Base-by-base conservation (phyloP, 2,888 invertebrate genomes). In the Agonopterix subpropinquella region DNA sequence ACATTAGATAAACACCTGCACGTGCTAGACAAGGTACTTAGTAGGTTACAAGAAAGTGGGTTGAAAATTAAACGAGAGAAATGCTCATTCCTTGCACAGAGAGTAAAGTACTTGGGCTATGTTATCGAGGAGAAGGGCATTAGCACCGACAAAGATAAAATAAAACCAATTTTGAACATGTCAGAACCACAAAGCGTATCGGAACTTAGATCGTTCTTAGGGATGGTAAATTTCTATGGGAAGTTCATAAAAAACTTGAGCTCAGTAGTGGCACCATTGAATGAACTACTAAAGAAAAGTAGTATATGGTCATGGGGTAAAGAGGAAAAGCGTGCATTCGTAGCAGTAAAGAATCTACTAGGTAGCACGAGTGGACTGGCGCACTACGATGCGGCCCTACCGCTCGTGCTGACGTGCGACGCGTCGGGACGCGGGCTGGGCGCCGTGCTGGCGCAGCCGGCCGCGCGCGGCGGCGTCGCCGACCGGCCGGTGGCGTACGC, bases 401-500 rank as follows among this genome's bases (percentile, higher is more conserved):
- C 41, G 3, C 4, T 37, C 4, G n/a, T 54, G 4, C 11, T 56
- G 28, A 49, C 54, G 13, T 45, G 44, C 11, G 51, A 51, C 18
- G 53, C 53, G 0, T 49, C 53, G 44, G 45, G 48, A 43, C 47
- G 11, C 47, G 55, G 55, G 1, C 11, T 52, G 10, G 53, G 51
- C 47, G 55, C 46, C 11, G 53, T 55, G 45, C 45, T 55, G 37
- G 41, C 55, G 45, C 52, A 51, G 47, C 43, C 45, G 37, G 42
- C 28, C 28, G 42, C 43, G 7, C 41, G 18, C 36, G 51, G 43
- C 44, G 50, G 50, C 8, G 18, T 18, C 18, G 18, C 11, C 11
- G 57, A 56, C 51, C 54, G 53, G 8, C 46, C 39, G 7, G 50
- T 57, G 3, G 48, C 47, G 7, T 56, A 50, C 28, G 55, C 47